phyloP scores from a whole-genome alignment of 2,888 invertebrate species.

The Nysson spinosus region DNA sequence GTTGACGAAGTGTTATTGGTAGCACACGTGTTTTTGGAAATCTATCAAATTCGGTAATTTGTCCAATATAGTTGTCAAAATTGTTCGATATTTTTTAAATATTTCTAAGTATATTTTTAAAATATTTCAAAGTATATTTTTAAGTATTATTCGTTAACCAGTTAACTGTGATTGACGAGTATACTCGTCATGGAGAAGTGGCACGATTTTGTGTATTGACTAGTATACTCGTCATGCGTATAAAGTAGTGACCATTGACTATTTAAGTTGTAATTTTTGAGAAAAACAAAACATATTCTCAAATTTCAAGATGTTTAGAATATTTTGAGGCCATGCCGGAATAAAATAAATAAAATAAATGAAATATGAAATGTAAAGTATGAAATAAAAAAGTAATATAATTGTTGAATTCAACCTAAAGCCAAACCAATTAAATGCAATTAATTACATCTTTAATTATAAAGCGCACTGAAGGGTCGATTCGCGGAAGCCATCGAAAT shows the following conservation, averaged over 20 bases:
- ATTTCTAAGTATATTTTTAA: too few relatives aligned
- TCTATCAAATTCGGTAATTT: constrained; percentile 71
- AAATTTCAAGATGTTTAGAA: constrained; percentile 34
- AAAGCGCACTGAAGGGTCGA: constrained; percentile 59
- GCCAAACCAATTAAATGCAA: background rate
- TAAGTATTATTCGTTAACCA: too few relatives aligned
- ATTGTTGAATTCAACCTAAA: too few relatives aligned
- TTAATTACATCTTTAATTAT: background rate
- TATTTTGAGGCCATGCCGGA: constrained; percentile 23
- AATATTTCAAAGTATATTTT: too few relatives aligned
- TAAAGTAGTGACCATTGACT: constrained; percentile 31
- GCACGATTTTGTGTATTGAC: too few relatives aligned
- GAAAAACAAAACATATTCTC: constrained; percentile 30
- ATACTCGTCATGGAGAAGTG: too few relatives aligned
- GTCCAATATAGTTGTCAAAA: too few relatives aligned
- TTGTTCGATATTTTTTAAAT: too few relatives aligned
- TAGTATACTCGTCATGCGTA: constrained; percentile 34
- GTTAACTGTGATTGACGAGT: too few relatives aligned
- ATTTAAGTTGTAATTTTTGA: constrained; percentile 29
- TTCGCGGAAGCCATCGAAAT: constrained; percentile 51
- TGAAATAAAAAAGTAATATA: too few relatives aligned
- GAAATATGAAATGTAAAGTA: too few relatives aligned
- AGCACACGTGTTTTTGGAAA: constrained; percentile 77
- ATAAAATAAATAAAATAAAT: constrained; percentile 31
- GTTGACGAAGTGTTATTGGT: constrained; percentile 78